Percentiles rank a stretch among this genome's conserved stretches.
These are phyloP conservation scores for Steinernema carpocapsae DNA, from an alignment of 2,888 invertebrate genomes.

Conservation along the genomic window DNA sequence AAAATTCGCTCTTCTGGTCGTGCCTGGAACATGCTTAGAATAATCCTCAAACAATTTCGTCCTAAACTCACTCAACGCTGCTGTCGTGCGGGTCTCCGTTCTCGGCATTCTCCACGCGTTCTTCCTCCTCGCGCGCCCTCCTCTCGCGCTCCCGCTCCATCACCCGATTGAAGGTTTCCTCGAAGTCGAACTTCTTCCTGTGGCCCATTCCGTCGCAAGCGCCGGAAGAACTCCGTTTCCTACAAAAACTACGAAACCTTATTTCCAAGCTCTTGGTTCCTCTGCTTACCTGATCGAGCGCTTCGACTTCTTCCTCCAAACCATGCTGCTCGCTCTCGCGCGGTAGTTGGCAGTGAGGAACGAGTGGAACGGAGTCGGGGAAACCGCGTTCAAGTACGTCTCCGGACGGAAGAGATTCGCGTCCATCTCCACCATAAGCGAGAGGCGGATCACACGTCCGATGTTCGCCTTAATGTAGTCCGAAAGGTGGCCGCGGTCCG, in stretches of 20 bases:
- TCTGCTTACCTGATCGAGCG: constrained; percentile 37
- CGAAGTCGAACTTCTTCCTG: constrained; percentile 48
- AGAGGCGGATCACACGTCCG: constrained; percentile 56
- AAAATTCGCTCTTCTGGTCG: no score
- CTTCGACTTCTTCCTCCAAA: constrained; percentile 59
- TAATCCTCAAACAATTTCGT: no score
- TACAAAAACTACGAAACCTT: constrained; percentile 37
- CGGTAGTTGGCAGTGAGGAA: constrained; percentile 67
- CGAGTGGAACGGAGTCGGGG: constrained; percentile 64
- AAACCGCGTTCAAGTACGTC: constrained; percentile 60
- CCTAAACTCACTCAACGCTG: neutral
- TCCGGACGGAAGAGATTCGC: constrained; percentile 60
- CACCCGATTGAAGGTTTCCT: constrained; percentile 48
- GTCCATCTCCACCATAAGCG: constrained; percentile 61
- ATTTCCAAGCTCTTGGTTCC: neutral
- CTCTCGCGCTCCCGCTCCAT: constrained; percentile 49
- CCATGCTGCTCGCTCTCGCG: constrained; percentile 63
- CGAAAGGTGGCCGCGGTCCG: constrained; percentile 50
- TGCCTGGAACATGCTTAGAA: neutral
- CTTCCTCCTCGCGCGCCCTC: constrained; percentile 21
- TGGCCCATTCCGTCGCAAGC: constrained; percentile 7
- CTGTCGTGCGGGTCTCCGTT: neutral
- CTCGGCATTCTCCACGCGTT: constrained; percentile 5
- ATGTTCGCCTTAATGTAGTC: constrained; percentile 48
- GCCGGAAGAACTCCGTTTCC: constrained; percentile 13